Evolutionary conservation across 2,113 vertebrate genomes (phyloP).

Genomic region (Corvus moneduloides): DNA sequence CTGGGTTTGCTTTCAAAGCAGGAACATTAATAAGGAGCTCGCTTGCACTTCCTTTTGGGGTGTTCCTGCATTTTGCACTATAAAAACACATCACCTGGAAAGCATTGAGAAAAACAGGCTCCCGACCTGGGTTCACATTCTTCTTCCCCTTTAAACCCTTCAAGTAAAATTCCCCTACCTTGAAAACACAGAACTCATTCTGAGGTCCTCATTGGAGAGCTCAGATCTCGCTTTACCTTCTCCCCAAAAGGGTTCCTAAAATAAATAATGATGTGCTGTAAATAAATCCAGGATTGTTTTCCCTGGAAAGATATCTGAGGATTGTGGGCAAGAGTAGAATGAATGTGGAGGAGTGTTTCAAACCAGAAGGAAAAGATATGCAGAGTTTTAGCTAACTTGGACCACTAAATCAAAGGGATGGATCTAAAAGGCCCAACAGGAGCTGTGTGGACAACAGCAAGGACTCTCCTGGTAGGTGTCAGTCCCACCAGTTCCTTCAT

Average conservation of each 20-base stretch:
- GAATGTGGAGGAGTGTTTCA: conserved; percentile 9
- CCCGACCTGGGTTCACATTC: neutral
- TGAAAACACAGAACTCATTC: neutral
- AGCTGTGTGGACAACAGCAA: rapidly evolving
- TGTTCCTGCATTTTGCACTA: neutral
- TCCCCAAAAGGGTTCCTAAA: neutral
- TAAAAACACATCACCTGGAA: neutral
- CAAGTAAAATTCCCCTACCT: neutral
- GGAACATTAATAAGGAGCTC: neutral
- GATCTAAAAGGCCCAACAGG: neutral
- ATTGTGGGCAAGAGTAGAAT: neutral
- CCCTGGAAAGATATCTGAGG: conserved; percentile 57
- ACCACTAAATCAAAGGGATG: neutral
- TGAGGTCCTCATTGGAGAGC: neutral
- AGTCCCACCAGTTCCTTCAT: neutral
- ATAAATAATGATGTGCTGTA: conserved; percentile 23
- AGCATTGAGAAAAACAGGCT: neutral
- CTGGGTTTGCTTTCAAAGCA: neutral
- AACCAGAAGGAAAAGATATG: neutral
- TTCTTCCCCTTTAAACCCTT: neutral
- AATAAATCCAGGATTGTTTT: conserved; percentile 49
- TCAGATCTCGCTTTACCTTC: neutral
- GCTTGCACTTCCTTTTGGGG: neutral
- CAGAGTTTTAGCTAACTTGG: neutral
- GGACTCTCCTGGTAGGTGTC: neutral